Percentiles rank a stretch among this genome's conserved stretches.
These are phyloP conservation scores for Scaptomyza tumidula DNA, from an alignment of 2,888 invertebrate species.

Conservation along the genomic window DNA sequence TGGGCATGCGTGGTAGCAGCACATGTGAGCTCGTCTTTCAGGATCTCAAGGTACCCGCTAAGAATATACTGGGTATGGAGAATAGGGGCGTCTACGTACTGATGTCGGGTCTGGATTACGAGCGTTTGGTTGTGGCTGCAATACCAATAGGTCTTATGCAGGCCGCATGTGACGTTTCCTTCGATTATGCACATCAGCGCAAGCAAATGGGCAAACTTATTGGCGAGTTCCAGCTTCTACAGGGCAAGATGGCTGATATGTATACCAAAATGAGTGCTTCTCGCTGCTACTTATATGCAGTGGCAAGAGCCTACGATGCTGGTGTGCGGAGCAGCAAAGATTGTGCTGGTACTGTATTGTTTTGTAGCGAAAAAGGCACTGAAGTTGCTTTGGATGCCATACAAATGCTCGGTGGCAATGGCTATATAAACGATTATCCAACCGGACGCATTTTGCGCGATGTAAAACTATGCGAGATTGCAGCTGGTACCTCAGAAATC, in stretches of 20 bases:
- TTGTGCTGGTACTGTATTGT: slow-evolving; percentile 97
- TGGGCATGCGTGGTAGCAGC: slow-evolving; percentile 99
- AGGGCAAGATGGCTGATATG: slow-evolving; percentile 87
- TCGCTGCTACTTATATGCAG: slow-evolving; percentile 95
- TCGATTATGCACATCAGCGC: slow-evolving; percentile 97
- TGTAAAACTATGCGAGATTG: slow-evolving; percentile 99
- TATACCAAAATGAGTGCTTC: slow-evolving; percentile 92
- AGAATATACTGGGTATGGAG: slow-evolving; percentile 92
- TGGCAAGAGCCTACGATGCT: slow-evolving; percentile 92
- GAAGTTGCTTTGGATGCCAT: slow-evolving; percentile 95
- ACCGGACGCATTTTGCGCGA: slow-evolving; percentile 96
- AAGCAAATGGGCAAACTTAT: slow-evolving; percentile 95
- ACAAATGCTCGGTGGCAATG: slow-evolving; percentile 99
- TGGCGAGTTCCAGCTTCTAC: slow-evolving; percentile 96
- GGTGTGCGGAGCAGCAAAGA: slow-evolving; percentile 93
- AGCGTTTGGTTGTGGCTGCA: slow-evolving; percentile 94
- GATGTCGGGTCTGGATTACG: slow-evolving; percentile 98
- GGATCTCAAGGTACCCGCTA: slow-evolving; percentile 93
- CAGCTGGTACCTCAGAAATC: slow-evolving; percentile 98
- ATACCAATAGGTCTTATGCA: slow-evolving; percentile 98
- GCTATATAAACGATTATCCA: slow-evolving; percentile 98
- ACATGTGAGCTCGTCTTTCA: slow-evolving; percentile 98
- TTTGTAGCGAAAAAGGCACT: slow-evolving; percentile 95
- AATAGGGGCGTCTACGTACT: slow-evolving; percentile 98
- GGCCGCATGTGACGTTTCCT: slow-evolving; percentile 96